A percentile compares a stretch with the other conserved stretches of the same genome.
Evolutionary conservation across 35 echinoderm and acorn worm species (phyloP).

Genomic region (Ptychodera flava): DNA sequence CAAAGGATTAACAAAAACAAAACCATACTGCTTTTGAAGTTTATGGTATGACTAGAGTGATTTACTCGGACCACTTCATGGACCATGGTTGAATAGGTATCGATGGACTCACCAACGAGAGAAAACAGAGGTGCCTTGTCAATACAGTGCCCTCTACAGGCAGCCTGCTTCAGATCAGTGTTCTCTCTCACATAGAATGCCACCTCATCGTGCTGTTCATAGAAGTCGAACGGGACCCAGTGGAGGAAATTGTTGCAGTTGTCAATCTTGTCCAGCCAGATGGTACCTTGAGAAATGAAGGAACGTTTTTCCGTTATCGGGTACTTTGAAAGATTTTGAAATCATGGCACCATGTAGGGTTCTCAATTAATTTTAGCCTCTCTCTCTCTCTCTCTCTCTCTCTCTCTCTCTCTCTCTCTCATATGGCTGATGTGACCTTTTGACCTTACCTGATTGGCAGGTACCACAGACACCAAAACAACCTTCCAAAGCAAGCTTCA

Average conservation of each 20-base stretch:
- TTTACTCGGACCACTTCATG: too few species aligned
- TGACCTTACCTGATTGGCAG: conserved; percentile 38
- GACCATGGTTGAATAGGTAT: too few species aligned
- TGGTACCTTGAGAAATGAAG: background rate
- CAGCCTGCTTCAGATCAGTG: conserved; percentile 21
- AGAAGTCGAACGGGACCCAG: conserved; percentile 43
- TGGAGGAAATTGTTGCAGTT: conserved; percentile 50
- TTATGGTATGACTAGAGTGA: too few species aligned
- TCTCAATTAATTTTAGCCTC: too few species aligned
- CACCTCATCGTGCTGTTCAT: conserved; percentile 19
- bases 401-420: too few species aligned
- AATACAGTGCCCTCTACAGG: conserved; percentile 32
- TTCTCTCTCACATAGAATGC: conserved; percentile 30
- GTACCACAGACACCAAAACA: conserved; percentile 23
- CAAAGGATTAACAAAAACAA: too few species aligned
- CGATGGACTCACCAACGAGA: conserved; percentile 34
- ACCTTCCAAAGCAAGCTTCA: conserved; percentile 19
- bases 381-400: too few species aligned
- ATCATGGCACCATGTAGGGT: too few species aligned
- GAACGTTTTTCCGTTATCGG: too few species aligned
- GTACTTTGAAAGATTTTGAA: too few species aligned
- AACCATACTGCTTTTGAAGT: too few species aligned
- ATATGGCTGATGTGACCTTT: too few species aligned
- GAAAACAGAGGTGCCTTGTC: conserved; percentile 40
- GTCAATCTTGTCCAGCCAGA: conserved; percentile 17